Percentiles rank a stretch among this genome's conserved stretches.
These are phyloP conservation scores for Perodicticus potto DNA, from an alignment of 2,797 vertebrate genomes.

Conservation along the genomic window DNA sequence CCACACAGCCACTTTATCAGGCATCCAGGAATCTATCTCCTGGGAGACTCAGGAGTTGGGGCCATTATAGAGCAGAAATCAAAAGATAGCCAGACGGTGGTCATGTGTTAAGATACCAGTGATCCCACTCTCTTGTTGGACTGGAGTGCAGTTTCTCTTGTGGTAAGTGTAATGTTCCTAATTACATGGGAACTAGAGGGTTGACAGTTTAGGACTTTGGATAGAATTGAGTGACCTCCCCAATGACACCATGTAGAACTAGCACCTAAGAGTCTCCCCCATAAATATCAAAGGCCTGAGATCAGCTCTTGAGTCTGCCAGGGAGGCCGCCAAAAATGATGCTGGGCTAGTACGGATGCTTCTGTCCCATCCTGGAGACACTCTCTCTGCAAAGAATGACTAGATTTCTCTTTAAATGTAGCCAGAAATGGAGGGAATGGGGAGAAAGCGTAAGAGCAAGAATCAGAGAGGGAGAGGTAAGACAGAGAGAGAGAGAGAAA, in stretches of 20 bases:
- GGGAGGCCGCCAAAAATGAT: background rate
- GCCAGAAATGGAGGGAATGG: background rate
- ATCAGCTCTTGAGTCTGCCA: background rate
- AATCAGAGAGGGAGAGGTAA: background rate
- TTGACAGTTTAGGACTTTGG: background rate
- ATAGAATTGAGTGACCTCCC: background rate
- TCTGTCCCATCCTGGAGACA: background rate
- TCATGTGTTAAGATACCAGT: background rate
- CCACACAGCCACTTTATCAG: background rate
- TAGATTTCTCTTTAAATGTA: background rate
- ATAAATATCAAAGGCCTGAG: background rate
- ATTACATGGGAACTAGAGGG: background rate
- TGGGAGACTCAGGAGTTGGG: background rate
- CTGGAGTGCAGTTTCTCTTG: background rate
- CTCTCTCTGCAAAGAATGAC: background rate
- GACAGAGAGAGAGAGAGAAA: rapidly evolving
- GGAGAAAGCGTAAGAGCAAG: background rate
- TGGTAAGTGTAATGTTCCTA: background rate
- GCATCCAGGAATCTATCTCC: background rate
- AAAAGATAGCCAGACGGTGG: background rate
- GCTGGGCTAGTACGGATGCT: background rate
- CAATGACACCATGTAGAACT: background rate
- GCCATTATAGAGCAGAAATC: background rate
- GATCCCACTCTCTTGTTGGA: background rate
- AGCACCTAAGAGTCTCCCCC: background rate